These are phyloP conservation scores for Lucifuga dentata DNA, from an alignment of 2,113 vertebrate genomes.

Conservation along the genomic window DNA sequence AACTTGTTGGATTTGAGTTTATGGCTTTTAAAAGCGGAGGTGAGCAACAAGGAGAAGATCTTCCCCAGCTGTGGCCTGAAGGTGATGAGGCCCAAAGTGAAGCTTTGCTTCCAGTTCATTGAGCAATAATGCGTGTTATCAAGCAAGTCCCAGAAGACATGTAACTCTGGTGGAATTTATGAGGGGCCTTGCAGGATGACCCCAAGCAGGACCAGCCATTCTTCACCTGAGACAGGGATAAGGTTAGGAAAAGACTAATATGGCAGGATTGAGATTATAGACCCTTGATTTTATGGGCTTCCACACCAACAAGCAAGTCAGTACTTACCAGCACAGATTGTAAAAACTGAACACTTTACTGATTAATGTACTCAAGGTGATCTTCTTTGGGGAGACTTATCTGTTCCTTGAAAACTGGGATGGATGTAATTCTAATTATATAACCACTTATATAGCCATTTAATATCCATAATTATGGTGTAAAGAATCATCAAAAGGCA, in stretches of 20 bases:
- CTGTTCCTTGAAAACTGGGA: slow-evolving; percentile 11
- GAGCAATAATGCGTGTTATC: slow-evolving; percentile 79
- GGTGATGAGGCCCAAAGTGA: slow-evolving; percentile 60
- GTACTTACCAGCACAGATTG: slow-evolving; percentile 52
- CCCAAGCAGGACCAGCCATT: slow-evolving; percentile 60
- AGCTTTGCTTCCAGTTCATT: slow-evolving; percentile 68
- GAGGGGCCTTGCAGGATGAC: slow-evolving; percentile 75
- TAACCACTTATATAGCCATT: too few species aligned
- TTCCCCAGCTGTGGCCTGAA: slow-evolving; percentile 40
- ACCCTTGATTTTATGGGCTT: slow-evolving; percentile 55
- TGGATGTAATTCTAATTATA: neutral
- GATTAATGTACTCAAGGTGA: slow-evolving; percentile 54
- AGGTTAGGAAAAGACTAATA: slow-evolving; percentile 69
- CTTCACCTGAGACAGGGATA: slow-evolving; percentile 67
- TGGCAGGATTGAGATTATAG: slow-evolving; percentile 68
- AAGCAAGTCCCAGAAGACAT: slow-evolving; percentile 71
- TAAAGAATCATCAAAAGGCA: too few species aligned
- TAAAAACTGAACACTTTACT: slow-evolving; percentile 45
- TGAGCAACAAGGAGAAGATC: slow-evolving; percentile 45
- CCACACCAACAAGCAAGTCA: slow-evolving; percentile 51
- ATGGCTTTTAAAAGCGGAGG: slow-evolving; percentile 67
- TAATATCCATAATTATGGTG: too few species aligned
- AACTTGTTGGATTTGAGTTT: slow-evolving; percentile 62
- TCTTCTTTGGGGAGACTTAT: slow-evolving; percentile 1
- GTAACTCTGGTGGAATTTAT: slow-evolving; percentile 73